Evolutionary conservation across 2,797 vertebrate genomes (phyloP).

Genomic region (Sciurus vulgaris): DNA sequence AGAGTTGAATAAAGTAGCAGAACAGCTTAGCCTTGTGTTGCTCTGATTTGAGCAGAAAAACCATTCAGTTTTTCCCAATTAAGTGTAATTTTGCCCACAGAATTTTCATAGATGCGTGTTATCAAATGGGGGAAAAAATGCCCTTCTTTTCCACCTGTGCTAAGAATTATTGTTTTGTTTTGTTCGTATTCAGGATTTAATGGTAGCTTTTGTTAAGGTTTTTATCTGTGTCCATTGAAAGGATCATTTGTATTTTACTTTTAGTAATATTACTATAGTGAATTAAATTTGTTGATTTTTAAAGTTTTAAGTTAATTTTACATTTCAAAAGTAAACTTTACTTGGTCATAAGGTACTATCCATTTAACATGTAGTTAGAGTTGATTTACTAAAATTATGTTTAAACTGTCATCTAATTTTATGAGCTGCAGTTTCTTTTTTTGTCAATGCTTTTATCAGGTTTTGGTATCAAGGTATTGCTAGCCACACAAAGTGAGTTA

Average conservation of each 20-base stretch:
- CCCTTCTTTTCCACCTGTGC: neutral
- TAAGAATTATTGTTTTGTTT: neutral
- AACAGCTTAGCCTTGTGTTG: neutral
- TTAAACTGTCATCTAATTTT: neutral
- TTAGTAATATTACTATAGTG: neutral
- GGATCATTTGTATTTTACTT: neutral
- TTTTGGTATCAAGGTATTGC: neutral
- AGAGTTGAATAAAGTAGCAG: neutral
- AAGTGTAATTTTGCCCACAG: neutral
- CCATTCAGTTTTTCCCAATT: neutral
- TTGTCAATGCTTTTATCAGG: neutral
- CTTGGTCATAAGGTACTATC: neutral
- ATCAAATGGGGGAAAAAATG: neutral
- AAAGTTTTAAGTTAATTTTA: constrained; percentile 17
- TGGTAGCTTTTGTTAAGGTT: neutral
- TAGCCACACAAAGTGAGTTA: neutral
- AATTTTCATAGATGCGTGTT: neutral
- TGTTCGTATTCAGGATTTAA: neutral
- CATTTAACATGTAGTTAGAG: neutral
- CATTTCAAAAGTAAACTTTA: neutral
- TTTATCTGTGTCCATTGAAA: neutral
- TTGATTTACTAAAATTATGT: neutral
- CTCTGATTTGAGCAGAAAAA: neutral
- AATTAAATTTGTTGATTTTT: constrained; percentile 26
- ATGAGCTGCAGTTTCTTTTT: neutral